Evolutionary conservation across 2,888 invertebrate genomes (phyloP).

Genomic region (Calameuta pallipes): DNA sequence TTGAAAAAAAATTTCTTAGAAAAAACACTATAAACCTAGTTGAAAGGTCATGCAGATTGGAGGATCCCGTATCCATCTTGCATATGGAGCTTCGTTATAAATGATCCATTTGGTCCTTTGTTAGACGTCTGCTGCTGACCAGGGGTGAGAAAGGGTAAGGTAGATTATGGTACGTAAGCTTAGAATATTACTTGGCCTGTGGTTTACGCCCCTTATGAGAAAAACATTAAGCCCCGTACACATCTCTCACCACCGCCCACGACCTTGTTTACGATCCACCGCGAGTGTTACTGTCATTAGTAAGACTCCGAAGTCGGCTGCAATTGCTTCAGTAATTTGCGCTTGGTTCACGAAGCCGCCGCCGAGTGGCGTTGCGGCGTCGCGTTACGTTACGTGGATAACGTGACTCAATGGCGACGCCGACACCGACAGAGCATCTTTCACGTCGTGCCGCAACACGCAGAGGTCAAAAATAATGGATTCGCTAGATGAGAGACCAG

Average conservation of each 20-base stretch:
- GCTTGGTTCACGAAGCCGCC: slow-evolving; percentile 19
- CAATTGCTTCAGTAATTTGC: slow-evolving; percentile 50
- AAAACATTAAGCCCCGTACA: slow-evolving; percentile 10
- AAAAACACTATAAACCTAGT: neutral
- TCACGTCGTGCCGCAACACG: no score
- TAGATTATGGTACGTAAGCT: neutral
- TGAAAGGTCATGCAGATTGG: neutral
- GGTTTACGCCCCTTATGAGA: slow-evolving; percentile 54
- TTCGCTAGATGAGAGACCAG: no score
- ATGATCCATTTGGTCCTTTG: neutral
- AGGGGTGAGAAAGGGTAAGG: neutral
- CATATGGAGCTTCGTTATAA: neutral
- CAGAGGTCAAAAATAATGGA: no score
- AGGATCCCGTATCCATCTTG: neutral
- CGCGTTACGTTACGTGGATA: neutral
- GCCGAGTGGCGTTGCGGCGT: neutral
- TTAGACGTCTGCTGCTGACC: neutral
- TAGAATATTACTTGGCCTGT: slow-evolving; percentile 29
- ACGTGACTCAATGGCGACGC: slow-evolving; percentile 26
- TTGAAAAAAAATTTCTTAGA: neutral
- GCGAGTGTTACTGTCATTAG: slow-evolving; percentile 47
- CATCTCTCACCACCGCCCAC: slow-evolving; percentile 12
- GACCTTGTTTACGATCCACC: slow-evolving; percentile 52
- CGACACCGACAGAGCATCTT: slow-evolving; percentile 14
- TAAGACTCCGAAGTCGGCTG: slow-evolving; percentile 41